These are phyloP conservation scores for Cryptophagus acutangulus DNA, from an alignment of 2,888 invertebrate species.

Conservation along the genomic window DNA sequence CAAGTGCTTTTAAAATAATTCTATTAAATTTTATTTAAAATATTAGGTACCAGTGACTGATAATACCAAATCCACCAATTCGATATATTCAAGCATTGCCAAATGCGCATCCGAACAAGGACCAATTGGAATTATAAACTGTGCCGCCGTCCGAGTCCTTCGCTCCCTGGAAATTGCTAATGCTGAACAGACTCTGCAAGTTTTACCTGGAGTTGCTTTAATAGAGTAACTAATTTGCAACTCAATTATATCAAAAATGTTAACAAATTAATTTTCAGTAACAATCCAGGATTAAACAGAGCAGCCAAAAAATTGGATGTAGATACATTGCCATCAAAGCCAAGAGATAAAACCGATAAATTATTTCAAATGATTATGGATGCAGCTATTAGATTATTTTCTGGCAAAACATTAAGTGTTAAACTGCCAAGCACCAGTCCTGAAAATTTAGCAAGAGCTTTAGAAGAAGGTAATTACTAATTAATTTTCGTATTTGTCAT, in stretches of 20 bases:
- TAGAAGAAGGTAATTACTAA: conserved; percentile 65
- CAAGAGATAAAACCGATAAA: conserved; percentile 51
- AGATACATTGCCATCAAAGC: conserved; percentile 37
- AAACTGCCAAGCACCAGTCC: conserved; percentile 64
- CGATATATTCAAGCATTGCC: neutral
- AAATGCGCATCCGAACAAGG: conserved; percentile 13
- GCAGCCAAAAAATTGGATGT: conserved; percentile 19
- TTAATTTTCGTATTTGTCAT: neutral
- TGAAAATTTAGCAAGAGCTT: conserved; percentile 62
- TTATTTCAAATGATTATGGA: conserved; percentile 56
- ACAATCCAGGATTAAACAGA: conserved; percentile 9
- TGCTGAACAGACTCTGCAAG: conserved; percentile 53
- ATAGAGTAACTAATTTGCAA: conserved; percentile 49
- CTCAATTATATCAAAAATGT: conserved; percentile 5
- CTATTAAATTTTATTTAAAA: neutral
- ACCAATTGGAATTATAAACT: conserved; percentile 42
- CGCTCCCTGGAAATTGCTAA: conserved; percentile 54
- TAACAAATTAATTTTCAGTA: conserved; percentile 24
- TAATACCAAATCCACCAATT: neutral
- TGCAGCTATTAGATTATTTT: conserved; percentile 54
- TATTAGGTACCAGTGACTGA: neutral
- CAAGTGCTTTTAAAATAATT: neutral
- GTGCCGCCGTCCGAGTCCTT: conserved; percentile 56
- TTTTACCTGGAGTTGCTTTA: conserved; percentile 57
- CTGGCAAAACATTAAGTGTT: conserved; percentile 62